phyloP scores from a whole-genome alignment of 1,140 invertebrate genomes.

The Acyrthosiphon pisum region DNA sequence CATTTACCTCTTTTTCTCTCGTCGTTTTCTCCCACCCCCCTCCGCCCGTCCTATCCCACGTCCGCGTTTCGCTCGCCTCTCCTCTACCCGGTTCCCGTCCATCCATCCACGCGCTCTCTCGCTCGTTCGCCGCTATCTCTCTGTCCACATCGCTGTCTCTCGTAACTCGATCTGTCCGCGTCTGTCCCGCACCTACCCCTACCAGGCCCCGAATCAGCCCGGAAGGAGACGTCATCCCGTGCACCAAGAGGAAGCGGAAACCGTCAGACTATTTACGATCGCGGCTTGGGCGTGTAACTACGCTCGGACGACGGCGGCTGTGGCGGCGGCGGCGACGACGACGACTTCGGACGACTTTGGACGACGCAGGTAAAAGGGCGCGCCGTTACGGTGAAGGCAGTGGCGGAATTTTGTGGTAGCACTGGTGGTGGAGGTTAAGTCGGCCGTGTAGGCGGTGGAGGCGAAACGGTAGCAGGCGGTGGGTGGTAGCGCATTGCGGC shows the following conservation, averaged over 20 bases:
- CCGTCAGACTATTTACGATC: neutral
- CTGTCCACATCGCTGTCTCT: neutral
- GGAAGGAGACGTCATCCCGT: neutral
- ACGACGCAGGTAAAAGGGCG: constrained; percentile 41
- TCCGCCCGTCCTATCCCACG: neutral
- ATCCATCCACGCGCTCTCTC: neutral
- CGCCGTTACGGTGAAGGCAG: neutral
- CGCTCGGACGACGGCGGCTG: neutral
- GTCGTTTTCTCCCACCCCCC: neutral
- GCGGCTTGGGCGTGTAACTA: neutral
- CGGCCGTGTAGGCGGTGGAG: neutral
- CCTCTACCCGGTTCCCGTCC: neutral
- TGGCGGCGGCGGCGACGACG: neutral
- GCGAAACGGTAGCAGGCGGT: neutral
- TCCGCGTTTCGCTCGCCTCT: neutral
- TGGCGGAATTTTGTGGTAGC: neutral
- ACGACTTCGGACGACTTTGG: neutral
- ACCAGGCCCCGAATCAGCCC: too few relatives aligned
- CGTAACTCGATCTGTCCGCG: neutral
- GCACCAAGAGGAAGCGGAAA: neutral
- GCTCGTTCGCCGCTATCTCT: neutral
- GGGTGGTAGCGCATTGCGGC: constrained; percentile 43
- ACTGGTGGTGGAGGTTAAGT: neutral
- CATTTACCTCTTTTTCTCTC: constrained; percentile 50
- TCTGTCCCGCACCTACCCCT: neutral